Evolutionary conservation across 2,797 vertebrate species (phyloP).

Genomic region (Hozukius guyotensis): DNA sequence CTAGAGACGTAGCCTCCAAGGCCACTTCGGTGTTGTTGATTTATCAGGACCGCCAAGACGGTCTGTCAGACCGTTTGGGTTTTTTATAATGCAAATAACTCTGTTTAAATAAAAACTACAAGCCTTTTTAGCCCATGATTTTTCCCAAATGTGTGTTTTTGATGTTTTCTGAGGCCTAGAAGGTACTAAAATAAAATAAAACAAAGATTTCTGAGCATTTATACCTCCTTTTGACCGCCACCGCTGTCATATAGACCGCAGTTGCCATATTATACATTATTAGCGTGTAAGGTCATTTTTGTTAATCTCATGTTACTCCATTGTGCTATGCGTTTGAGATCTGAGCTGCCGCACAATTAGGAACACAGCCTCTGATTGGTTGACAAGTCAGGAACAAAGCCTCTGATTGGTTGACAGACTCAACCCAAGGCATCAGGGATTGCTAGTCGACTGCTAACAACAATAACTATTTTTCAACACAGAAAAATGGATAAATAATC

Average conservation of each 20-base stretch:
- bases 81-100: background rate
- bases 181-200: background rate
- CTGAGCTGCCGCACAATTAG: no score
- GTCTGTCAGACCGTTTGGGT: background rate
- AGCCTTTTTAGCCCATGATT: background rate
- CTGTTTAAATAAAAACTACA: background rate
- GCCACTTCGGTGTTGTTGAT: background rate
- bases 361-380: no score
- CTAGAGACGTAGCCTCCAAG: background rate
- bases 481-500: no score
- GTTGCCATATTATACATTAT: background rate
- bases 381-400: no score
- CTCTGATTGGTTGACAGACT: no score
- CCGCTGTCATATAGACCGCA: background rate
- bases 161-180: no score
- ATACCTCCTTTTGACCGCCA: background rate
- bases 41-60: background rate
- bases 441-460: no score
- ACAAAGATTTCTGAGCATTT: no score
- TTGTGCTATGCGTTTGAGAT: no score
- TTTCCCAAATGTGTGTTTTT: background rate
- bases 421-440: rapidly evolving
- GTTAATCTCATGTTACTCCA: no score
- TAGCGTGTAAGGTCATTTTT: background rate
- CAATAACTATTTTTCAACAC: no score